Evolutionary conservation across 2,888 invertebrate genomes (phyloP).

Genomic region (Phoenoteleia sp.): DNA sequence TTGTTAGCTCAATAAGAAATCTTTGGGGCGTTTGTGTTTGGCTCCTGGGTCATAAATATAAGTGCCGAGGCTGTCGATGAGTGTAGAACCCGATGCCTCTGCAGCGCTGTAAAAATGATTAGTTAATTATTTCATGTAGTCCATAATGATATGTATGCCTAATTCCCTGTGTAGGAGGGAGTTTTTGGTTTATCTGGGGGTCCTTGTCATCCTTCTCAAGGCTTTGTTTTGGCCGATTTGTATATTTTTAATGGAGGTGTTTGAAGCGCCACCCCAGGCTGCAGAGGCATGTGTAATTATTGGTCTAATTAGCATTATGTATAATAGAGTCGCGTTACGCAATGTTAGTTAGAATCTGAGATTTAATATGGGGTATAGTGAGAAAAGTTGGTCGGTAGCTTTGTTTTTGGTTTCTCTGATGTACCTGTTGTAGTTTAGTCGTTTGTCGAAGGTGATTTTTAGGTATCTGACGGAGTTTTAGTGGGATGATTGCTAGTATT

Average conservation of each 20-base stretch:
- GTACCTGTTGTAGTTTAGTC: slow-evolving; percentile 65
- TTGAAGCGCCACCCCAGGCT: slow-evolving; percentile 50
- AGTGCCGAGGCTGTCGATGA: background rate
- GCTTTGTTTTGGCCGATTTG: slow-evolving; percentile 41
- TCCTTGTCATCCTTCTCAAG: slow-evolving; percentile 3
- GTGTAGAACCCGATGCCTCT: background rate
- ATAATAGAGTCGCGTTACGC: slow-evolving; percentile 70
- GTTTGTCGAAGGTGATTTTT: slow-evolving; percentile 69
- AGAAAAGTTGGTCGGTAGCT: slow-evolving; percentile 30
- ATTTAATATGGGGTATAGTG: slow-evolving; percentile 39
- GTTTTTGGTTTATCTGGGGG: background rate
- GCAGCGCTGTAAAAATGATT: background rate
- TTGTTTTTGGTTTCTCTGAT: slow-evolving; percentile 21
- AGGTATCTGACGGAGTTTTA: slow-evolving; percentile 69
- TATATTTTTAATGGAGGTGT: background rate
- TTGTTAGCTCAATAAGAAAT: no score
- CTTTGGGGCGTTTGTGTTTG: slow-evolving; percentile 5
- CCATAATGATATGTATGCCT: background rate
- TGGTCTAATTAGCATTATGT: slow-evolving; percentile 74
- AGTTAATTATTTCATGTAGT: background rate
- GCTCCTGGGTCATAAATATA: background rate
- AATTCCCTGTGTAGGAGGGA: background rate
- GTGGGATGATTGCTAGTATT: no score
- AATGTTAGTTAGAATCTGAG: background rate
- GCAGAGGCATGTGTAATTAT: slow-evolving; percentile 74